phyloP scores from a whole-genome alignment of 2,797 vertebrate species.

The Lepus townsendii region DNA sequence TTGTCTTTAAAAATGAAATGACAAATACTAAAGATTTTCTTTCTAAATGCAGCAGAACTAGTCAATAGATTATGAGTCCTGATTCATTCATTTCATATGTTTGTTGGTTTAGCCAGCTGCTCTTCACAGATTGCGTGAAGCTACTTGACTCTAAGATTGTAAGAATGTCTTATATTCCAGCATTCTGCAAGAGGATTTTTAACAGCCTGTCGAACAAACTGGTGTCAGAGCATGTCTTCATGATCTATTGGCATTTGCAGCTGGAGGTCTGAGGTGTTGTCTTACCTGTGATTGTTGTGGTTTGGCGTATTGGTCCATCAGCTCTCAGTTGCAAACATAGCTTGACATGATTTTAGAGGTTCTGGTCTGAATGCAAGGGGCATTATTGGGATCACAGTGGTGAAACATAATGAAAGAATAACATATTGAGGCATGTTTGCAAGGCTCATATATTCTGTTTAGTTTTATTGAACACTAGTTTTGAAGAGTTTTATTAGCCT shows the following conservation, averaged over 20 bases:
- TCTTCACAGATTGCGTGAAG: neutral
- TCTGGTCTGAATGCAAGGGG: neutral
- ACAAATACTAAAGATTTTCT: neutral
- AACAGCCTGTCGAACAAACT: neutral
- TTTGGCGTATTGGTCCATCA: neutral
- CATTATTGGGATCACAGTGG: neutral
- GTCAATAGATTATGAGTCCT: neutral
- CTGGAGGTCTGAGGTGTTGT: neutral
- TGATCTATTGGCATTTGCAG: neutral
- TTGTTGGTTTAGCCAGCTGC: neutral
- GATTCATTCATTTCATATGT: neutral
- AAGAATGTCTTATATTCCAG: neutral
- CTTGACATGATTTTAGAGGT: conserved; percentile 31
- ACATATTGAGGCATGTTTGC: neutral
- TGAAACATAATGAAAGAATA: neutral
- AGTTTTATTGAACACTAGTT: neutral
- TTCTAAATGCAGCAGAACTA: neutral
- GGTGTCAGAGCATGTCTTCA: neutral
- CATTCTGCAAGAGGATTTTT: neutral
- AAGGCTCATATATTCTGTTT: neutral
- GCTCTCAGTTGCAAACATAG: neutral
- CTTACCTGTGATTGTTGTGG: neutral
- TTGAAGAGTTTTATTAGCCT: neutral
- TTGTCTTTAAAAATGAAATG: neutral
- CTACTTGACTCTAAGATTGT: neutral